These are phyloP conservation scores for Ia io DNA, from an alignment of 2,113 vertebrate species.

Conservation along the genomic window DNA sequence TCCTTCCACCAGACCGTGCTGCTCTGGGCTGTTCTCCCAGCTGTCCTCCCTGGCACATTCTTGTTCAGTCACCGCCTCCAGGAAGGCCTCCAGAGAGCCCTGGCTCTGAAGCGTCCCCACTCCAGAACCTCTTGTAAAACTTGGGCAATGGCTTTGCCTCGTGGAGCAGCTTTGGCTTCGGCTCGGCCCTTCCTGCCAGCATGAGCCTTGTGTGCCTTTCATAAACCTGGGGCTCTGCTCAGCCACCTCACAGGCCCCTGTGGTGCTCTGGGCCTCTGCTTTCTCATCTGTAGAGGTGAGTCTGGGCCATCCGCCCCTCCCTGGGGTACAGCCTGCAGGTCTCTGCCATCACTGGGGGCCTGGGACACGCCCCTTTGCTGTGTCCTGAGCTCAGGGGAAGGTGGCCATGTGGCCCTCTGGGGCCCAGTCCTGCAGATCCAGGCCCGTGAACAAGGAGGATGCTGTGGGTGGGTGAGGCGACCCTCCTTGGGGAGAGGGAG, in stretches of 20 bases:
- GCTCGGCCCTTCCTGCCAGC: background rate
- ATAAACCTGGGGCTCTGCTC: too few species aligned
- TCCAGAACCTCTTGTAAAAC: background rate
- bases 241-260: background rate
- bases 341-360: background rate
- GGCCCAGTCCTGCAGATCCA: background rate
- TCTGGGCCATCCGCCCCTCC: background rate
- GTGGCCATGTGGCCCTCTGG: background rate
- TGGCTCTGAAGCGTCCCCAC: background rate
- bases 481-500: background rate
- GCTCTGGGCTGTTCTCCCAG: accelerated
- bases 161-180: background rate
- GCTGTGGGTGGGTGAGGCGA: accelerated
- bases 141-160: background rate
- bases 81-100: background rate
- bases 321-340: background rate
- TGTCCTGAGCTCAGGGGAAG: background rate
- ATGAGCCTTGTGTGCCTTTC: accelerated
- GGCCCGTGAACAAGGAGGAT: too few species aligned
- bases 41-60: background rate
- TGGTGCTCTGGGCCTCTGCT: background rate
- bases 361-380: background rate
- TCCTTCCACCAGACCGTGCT: background rate
- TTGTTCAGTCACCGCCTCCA: background rate
- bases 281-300: background rate